A percentile compares a stretch with the other conserved stretches of the same genome.
These are phyloP conservation scores for Iguana delicatissima DNA, from an alignment of 2,797 vertebrate species.

Conservation along the genomic window DNA sequence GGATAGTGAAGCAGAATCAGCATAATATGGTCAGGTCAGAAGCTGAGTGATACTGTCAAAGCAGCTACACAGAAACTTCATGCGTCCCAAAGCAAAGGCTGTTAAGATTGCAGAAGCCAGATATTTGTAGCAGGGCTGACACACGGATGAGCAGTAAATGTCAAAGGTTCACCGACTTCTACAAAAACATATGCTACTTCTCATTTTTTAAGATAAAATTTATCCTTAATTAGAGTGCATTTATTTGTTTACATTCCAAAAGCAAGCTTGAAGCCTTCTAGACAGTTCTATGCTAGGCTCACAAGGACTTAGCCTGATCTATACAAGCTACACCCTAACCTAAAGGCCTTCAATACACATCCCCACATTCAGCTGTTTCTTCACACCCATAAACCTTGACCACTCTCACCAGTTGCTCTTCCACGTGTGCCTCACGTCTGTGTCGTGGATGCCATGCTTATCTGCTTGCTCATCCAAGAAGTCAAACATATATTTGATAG, in stretches of 20 bases:
- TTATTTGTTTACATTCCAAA: background rate
- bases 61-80: background rate
- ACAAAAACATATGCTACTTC: background rate
- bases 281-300: background rate
- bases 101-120: background rate
- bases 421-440: constrained; percentile 96
- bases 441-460: constrained; percentile 94
- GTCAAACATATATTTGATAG: constrained; percentile 99
- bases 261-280: background rate
- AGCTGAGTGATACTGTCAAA: background rate
- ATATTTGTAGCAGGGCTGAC: background rate
- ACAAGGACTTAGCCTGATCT: background rate
- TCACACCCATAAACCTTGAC: accelerated
- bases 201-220: background rate
- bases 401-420: constrained; percentile 95
- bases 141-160: background rate
- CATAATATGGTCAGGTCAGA: background rate
- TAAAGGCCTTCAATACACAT: background rate
- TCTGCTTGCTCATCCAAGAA: constrained; percentile 99
- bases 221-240: background rate
- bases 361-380: background rate
- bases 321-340: background rate
- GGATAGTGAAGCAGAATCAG: background rate
- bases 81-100: background rate
- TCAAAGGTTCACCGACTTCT: background rate